A percentile compares a stretch with the other conserved stretches of the same genome.
These are phyloP conservation scores for Helarctos malayanus DNA, from an alignment of 2,797 vertebrate species.

Conservation along the genomic window DNA sequence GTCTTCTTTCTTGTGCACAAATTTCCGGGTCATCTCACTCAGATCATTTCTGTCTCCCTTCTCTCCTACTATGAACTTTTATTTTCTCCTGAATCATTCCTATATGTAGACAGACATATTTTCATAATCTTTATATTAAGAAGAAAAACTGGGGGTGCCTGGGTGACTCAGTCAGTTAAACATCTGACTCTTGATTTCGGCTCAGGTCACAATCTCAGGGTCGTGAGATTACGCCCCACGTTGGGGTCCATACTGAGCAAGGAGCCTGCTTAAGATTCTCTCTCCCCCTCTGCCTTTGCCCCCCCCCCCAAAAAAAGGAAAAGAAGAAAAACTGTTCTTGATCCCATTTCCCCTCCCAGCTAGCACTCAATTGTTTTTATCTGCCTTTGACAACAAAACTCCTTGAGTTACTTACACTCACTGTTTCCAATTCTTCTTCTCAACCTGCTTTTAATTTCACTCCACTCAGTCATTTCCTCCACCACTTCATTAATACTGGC, in stretches of 20 bases:
- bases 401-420: background rate
- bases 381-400: background rate
- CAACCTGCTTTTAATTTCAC: background rate
- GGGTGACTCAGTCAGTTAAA: background rate
- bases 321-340: constrained; percentile 10
- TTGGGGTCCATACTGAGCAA: background rate
- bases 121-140: background rate
- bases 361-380: background rate
- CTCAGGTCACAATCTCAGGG: background rate
- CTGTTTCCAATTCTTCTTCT: constrained; percentile 30
- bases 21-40: background rate
- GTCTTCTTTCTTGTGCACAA: background rate
- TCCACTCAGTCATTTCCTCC: background rate
- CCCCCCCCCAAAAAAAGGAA: background rate
- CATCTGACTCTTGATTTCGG: background rate
- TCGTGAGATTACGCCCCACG: background rate
- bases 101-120: background rate
- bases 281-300: background rate
- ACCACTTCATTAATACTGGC: background rate
- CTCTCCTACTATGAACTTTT: background rate
- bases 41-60: background rate
- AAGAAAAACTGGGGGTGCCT: background rate
- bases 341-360: background rate
- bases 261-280: background rate
- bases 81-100: background rate